Conservation (phyloP, 2,797 vertebrate species). For the Rallus crepitans region DNA sequence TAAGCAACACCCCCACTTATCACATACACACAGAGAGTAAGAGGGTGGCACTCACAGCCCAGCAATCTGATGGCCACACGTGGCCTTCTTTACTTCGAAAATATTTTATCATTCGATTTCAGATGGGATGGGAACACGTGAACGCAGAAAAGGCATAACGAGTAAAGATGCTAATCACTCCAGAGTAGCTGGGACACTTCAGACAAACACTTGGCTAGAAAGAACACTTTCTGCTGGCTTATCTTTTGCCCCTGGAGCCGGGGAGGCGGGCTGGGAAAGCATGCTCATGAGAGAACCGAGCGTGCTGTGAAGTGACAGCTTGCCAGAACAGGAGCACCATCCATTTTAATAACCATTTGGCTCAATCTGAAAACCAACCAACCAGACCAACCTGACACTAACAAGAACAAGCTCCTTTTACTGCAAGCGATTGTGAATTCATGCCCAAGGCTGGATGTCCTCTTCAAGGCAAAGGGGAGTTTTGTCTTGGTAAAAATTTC, state of each 20-base stretch:
- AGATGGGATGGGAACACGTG: neutral
- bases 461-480: conserved; percentile 55
- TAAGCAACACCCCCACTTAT: neutral
- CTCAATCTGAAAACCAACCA: conserved; percentile 70
- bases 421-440: conserved; percentile 38
- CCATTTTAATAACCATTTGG: conserved; percentile 72
- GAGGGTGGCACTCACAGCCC: neutral
- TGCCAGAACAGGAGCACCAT: conserved; percentile 66
- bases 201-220: conserved; percentile 41
- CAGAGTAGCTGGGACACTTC: conserved; percentile 38
- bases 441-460: conserved; percentile 56
- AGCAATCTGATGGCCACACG: neutral
- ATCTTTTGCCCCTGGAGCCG: conserved; percentile 1
- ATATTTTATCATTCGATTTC: conserved; percentile 41
- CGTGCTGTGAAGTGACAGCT: conserved; percentile 40
- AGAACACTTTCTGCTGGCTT: conserved; percentile 47
- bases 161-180: conserved; percentile 40
- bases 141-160: neutral
- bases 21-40: neutral
- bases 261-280: conserved; percentile 33
- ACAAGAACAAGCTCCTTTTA: conserved; percentile 62
- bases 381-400: conserved; percentile 63
- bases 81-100: neutral
- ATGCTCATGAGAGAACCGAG: neutral
- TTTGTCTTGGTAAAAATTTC: conserved; percentile 59